A percentile compares a stretch with the other conserved stretches of the same genome.
Conservation (phyloP, 2,888 invertebrate species). For the Blastobasis lacticolella region DNA sequence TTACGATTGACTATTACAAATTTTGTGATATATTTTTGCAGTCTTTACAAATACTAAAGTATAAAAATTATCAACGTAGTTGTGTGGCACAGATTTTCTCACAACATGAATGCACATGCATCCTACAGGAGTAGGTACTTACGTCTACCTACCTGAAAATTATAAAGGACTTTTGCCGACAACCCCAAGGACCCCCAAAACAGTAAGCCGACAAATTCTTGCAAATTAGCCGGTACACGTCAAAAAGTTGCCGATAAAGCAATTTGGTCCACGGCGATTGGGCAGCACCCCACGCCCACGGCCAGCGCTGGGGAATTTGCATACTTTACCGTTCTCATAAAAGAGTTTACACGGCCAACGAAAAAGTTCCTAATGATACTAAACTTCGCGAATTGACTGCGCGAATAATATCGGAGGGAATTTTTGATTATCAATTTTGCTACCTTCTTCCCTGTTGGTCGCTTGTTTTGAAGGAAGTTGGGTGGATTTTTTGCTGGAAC, state of each 20-base stretch:
- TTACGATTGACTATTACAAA: no score
- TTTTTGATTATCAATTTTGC: not conserved
- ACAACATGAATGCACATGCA: no score
- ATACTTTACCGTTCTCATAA: conserved; percentile 12
- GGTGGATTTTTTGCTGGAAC: no score
- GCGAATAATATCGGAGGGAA: not conserved
- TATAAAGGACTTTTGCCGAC: no score
- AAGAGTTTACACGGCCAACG: conserved; percentile 4
- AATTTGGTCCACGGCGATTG: conserved; percentile 19
- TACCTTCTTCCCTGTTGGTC: no score
- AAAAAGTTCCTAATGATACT: conserved; percentile 4
- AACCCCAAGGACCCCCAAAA: conserved; percentile 4
- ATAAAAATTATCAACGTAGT: no score
- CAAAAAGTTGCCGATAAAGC: conserved; percentile 17
- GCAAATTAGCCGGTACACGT: conserved; percentile 6
- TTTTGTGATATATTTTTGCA: no score
- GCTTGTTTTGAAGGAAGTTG: no score
- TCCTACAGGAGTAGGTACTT: no score
- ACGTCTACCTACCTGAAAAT: no score
- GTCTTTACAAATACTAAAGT: no score
- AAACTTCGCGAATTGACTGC: not conserved
- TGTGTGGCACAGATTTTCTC: no score
- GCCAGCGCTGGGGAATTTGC: conserved; percentile 12
- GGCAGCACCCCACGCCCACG: not conserved
- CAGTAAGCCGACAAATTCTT: conserved; percentile 8